These are phyloP conservation scores for Coleophora flavipennella DNA, from an alignment of 2,888 invertebrate genomes.

Conservation along the genomic window DNA sequence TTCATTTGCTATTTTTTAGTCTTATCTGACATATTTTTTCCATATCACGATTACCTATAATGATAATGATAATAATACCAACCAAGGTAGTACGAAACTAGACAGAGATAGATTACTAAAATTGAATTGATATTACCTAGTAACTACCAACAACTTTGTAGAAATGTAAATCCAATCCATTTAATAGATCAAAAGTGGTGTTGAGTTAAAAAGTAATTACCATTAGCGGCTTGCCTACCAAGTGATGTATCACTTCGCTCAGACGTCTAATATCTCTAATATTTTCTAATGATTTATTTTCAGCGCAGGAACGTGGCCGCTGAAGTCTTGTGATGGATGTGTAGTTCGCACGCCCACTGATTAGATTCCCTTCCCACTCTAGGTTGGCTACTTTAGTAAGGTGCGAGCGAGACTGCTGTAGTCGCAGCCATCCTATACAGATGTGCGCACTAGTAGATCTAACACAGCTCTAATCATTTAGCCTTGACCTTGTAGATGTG, in stretches of 20 bases:
- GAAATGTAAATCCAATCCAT: not conserved
- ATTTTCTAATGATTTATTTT: constrained; percentile 59
- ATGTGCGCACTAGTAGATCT: constrained; percentile 33
- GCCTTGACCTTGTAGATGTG: constrained; percentile 60
- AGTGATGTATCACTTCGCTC: constrained; percentile 15
- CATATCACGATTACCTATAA: too few species aligned
- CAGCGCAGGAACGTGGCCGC: constrained; percentile 49
- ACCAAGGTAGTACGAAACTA: too few species aligned
- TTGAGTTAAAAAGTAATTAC: constrained; percentile 6
- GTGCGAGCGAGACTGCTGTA: constrained; percentile 33
- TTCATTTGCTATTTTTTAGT: too few species aligned
- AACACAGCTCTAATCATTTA: constrained; percentile 51
- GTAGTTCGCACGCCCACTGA: constrained; percentile 25
- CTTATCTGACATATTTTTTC: too few species aligned
- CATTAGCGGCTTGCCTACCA: constrained; percentile 3
- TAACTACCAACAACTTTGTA: not conserved
- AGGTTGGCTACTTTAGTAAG: not conserved
- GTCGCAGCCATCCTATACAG: constrained; percentile 18
- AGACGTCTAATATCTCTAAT: constrained; percentile 39
- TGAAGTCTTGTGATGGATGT: constrained; percentile 50
- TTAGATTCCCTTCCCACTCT: constrained; percentile 11
- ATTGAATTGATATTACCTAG: not conserved
- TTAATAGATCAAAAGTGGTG: constrained; percentile 1
- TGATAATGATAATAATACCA: too few species aligned
- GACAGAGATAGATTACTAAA: too few species aligned